Conservation (phyloP, 2,888 invertebrate genomes). For the Pheosia tremula region DNA sequence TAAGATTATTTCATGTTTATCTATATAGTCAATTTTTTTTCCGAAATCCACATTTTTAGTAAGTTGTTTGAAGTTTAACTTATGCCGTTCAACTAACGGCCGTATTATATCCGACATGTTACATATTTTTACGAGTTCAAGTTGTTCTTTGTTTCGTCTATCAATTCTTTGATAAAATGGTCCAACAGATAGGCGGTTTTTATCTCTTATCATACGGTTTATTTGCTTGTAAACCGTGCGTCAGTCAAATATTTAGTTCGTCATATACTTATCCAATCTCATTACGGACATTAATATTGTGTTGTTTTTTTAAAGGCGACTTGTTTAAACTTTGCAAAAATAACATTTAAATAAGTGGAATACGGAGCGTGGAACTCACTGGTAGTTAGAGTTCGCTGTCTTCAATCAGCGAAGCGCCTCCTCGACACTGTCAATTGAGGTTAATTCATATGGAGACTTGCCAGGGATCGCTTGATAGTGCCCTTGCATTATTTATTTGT, state of each 20-base stretch:
- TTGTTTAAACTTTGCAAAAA: slow-evolving; percentile 27
- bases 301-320: neutral
- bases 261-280: neutral
- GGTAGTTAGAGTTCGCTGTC: slow-evolving; percentile 64
- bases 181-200: slow-evolving; percentile 17
- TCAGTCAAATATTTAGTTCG: slow-evolving; percentile 8
- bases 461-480: slow-evolving; percentile 74
- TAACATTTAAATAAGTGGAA: slow-evolving; percentile 60
- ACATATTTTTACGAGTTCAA: neutral
- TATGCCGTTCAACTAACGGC: slow-evolving; percentile 16
- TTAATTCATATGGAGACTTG: slow-evolving; percentile 81
- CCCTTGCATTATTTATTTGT: slow-evolving; percentile 79
- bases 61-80: slow-evolving; percentile 21
- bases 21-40: slow-evolving; percentile 32
- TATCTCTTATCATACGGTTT: slow-evolving; percentile 35
- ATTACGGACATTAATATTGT: neutral
- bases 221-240: slow-evolving; percentile 23
- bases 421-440: slow-evolving; percentile 81
- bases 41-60: slow-evolving; percentile 43
- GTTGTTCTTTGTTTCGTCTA: slow-evolving; percentile 7
- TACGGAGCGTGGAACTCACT: slow-evolving; percentile 58
- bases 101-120: neutral
- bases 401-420: slow-evolving; percentile 82
- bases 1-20: slow-evolving; percentile 26
- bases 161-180: slow-evolving; percentile 30